Base-by-base conservation (phyloP, 1,140 invertebrate species). In the Drosophila bipectinata region DNA sequence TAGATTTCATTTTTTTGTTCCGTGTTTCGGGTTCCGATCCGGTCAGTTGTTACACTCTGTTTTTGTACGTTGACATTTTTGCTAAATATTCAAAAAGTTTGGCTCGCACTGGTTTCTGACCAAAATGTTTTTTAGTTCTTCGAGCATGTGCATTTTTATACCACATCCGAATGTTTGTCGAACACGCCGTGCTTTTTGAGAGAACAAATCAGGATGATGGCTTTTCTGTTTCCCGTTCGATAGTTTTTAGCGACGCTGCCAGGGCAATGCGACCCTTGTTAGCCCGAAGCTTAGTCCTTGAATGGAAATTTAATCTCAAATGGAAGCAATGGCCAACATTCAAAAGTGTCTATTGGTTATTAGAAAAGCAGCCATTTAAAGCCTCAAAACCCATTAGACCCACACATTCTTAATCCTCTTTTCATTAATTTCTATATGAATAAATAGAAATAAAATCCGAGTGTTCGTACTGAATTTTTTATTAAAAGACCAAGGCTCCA, bases 41-140 rank as follows among this genome's bases (percentile, higher is more conserved):
- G 63, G 62, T 63, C 69, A 58, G 74, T 73, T 72, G 47, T 72
- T 63, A 52, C 52, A 48, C 24, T 47, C 30, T 53, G 47, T 37
- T 64, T 47, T 49, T 52, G 15, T 52, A 45, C 37, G 32, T 34
- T 61, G 44, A 64, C 59, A 66, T 81, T 87, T 72, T 63, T 67
- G 62, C 69, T 64, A 84, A 85, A 81, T 87, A 81, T 87, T 77
- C 73, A 77, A 87, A 85, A 73, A 81, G 63, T 68, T 74, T 63
- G 49, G 45, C 62, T 37, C 55, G 47, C 68, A 58, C 63, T 77
- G 57, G 66, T 55, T 67, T 77, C 63, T 53, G 67, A 77, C 56
- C 72, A 32, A 57, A 15, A 44, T 8, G n/a, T 67, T 53, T 68
- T 79, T 60, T 62, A 51, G 47, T 75, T 47, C 21, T 47, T 21